phyloP scores from a whole-genome alignment of 1,140 invertebrate genomes.

The Panulirus ornatus region DNA sequence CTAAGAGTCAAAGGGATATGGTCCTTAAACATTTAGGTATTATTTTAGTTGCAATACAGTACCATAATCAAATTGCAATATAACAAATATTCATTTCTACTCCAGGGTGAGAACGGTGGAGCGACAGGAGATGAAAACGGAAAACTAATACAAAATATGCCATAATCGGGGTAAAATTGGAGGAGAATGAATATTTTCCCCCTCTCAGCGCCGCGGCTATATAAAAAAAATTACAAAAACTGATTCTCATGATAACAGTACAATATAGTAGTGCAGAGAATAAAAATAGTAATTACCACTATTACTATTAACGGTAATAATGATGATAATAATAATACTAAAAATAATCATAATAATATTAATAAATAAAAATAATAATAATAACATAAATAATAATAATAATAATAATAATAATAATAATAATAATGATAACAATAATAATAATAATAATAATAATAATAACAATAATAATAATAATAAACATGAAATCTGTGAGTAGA shows the following conservation, averaged over 20 bases:
- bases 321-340: too few species aligned
- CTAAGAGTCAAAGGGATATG: too few species aligned
- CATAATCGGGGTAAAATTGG: neutral
- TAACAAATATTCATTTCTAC: too few species aligned
- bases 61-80: too few species aligned
- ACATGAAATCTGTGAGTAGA: neutral
- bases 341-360: too few species aligned
- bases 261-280: neutral
- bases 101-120: too few species aligned
- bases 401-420: neutral
- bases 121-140: too few species aligned
- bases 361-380: neutral
- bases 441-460: constrained; percentile 2
- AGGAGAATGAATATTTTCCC: neutral
- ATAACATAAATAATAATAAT: too few species aligned
- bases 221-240: neutral
- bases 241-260: neutral
- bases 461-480: too few species aligned
- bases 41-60: too few species aligned
- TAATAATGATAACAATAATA: neutral
- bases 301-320: too few species aligned
- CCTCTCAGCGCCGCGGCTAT: neutral
- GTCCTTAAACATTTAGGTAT: too few species aligned
- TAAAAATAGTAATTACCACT: neutral
- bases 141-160: neutral